A percentile compares a stretch with the other conserved stretches of the same genome.
Conservation (phyloP, 2,113 vertebrate genomes). For the Strix aluco region DNA sequence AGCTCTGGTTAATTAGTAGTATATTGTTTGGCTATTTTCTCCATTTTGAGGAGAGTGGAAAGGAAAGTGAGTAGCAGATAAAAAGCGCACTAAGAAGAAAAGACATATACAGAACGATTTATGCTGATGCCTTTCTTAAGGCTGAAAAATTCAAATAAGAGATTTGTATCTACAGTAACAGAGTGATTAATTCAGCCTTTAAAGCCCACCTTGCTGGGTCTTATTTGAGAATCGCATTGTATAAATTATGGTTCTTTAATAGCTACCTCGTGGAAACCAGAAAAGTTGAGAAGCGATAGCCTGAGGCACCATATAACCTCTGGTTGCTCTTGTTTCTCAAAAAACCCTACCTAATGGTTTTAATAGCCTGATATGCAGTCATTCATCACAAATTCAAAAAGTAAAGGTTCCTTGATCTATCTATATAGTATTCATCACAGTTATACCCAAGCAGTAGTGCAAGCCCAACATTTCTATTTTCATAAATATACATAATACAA, state of each 20-base stretch:
- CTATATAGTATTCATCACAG: neutral
- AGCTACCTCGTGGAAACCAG: constrained; percentile 56
- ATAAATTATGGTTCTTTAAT: constrained; percentile 58
- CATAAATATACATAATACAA: constrained; percentile 5
- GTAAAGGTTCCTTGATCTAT: constrained; percentile 22
- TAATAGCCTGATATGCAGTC: constrained; percentile 35
- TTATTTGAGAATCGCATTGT: constrained; percentile 40
- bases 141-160: constrained; percentile 9
- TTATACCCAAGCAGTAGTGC: neutral
- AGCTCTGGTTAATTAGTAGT: neutral
- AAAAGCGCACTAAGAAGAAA: neutral
- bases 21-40: neutral
- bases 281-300: constrained; percentile 38
- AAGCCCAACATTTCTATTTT: neutral
- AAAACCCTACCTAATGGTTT: constrained; percentile 31
- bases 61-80: neutral
- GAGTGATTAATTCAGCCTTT: constrained; percentile 44
- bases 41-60: neutral
- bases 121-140: neutral
- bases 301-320: constrained; percentile 47
- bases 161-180: neutral
- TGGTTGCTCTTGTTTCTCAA: constrained; percentile 47
- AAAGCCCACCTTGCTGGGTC: constrained; percentile 35
- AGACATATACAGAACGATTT: neutral
- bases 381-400: constrained; percentile 42